These are phyloP conservation scores for Harpalus rufipes DNA, from an alignment of 2,888 invertebrate species.

Conservation along the genomic window DNA sequence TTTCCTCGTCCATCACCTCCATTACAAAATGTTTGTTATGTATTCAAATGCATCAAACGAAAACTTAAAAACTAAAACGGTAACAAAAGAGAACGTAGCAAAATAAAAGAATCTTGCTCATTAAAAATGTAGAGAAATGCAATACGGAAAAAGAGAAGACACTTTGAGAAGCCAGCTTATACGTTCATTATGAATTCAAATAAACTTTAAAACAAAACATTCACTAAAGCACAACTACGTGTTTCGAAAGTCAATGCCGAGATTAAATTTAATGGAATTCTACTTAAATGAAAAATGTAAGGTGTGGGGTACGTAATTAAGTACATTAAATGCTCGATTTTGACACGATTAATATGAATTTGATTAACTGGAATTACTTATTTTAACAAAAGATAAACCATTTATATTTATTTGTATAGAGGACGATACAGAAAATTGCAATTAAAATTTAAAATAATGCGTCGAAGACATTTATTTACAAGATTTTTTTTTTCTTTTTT, in stretches of 20 bases:
- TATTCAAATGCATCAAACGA: background rate
- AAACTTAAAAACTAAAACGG: background rate
- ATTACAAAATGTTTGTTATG: background rate
- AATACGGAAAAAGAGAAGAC: conserved; percentile 10
- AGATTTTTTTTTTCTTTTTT: too few species aligned
- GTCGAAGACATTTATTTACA: too few species aligned
- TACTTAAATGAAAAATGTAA: conserved; percentile 47
- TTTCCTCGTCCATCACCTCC: too few species aligned
- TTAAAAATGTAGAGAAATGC: conserved; percentile 22
- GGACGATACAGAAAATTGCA: too few species aligned
- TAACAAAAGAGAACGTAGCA: background rate
- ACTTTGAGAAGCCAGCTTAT: conserved; percentile 43
- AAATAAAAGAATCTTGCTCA: conserved; percentile 17
- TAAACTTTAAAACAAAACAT: conserved; percentile 57
- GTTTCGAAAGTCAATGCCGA: conserved; percentile 54
- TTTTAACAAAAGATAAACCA: too few species aligned
- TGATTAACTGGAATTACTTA: too few species aligned
- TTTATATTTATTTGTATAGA: too few species aligned
- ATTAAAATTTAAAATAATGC: too few species aligned
- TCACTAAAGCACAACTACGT: conserved; percentile 55
- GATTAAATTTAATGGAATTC: conserved; percentile 60
- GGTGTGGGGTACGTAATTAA: background rate
- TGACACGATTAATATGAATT: too few species aligned
- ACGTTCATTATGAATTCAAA: conserved; percentile 56
- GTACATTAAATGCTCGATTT: background rate